Conservation (phyloP, 2,888 invertebrate species). For the Iphiclides podalirius region DNA sequence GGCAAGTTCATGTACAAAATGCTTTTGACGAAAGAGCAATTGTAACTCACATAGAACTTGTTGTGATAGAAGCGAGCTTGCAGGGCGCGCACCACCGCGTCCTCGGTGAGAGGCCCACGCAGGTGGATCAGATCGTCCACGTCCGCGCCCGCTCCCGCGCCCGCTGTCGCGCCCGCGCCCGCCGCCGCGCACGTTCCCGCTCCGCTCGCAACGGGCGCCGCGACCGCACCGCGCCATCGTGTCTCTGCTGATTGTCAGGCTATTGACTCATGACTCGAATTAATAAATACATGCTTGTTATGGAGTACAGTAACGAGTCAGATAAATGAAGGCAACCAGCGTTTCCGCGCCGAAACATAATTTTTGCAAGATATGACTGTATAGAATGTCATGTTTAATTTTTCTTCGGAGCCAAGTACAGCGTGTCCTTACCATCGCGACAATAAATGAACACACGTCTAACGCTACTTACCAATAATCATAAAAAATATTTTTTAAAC, state of each 20-base stretch:
- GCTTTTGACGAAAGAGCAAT: too few species aligned
- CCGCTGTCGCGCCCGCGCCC: constrained; percentile 34
- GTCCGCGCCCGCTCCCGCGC: constrained; percentile 61
- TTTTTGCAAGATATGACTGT: too few species aligned
- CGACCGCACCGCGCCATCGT: constrained; percentile 42
- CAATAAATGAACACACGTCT: too few species aligned
- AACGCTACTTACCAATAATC: too few species aligned
- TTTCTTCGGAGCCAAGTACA: too few species aligned
- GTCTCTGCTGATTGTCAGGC: constrained; percentile 39
- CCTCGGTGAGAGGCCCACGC: constrained; percentile 95
- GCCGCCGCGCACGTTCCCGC: constrained; percentile 28
- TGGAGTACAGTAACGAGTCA: too few species aligned
- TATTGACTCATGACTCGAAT: not conserved
- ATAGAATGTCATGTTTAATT: too few species aligned
- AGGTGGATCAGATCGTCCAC: constrained; percentile 95
- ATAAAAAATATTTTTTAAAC: too few species aligned
- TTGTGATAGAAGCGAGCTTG: constrained; percentile 93
- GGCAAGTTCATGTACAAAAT: too few species aligned
- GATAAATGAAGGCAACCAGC: too few species aligned
- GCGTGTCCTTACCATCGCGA: too few species aligned
- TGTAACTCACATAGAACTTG: constrained; percentile 94
- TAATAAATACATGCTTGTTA: not conserved
- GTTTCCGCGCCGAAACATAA: too few species aligned
- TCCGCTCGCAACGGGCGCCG: constrained; percentile 22
- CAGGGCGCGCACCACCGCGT: constrained; percentile 94